Evolutionary conservation across 2,797 vertebrate genomes (phyloP), one percentile per base, ranked within the genome.

Genomic region (Hydrolagus colliei): DNA sequence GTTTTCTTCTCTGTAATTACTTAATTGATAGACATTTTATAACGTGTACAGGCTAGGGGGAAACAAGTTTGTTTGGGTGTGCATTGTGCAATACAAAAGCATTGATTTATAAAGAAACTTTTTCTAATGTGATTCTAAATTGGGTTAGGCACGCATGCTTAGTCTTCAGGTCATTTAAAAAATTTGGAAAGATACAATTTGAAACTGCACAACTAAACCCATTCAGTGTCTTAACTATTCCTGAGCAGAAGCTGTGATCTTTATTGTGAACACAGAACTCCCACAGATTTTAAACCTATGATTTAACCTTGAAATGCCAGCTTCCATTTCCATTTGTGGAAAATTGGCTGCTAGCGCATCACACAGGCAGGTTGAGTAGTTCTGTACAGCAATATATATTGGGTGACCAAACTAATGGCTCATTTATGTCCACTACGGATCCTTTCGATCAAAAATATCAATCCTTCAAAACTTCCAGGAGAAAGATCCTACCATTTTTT

Each of bases 391-490:
- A n/a, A 6, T 35, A 11, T 71, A 84, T 90, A 88, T 90, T 91
- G 88, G 91, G 92, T 91, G 91, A 90, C 89, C 52, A 63, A 86
- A 89, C 85, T 88, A 89, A 88, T 86, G 78, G 88, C 90, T 89
- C 90, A 88, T 79, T 88, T 87, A 86, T 89, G 88, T 92, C 92
- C 92, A 86, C 92, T 92, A 89, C 22, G 65, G 65, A 72, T 75
- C 91, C 87, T 90, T 88, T 91, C 90, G 67, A 41, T 67, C 14
- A 41, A 68, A 67, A 52, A 11, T 74, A 35, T 74, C 32, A 27
- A 74, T 74, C 90, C 89, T 87, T 91, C 90, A 89, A 90, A 89
- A 92, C 90, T 89, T 92, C 92, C 89, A 89, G 88, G 89, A 88
- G 89, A 91, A 90, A 92, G 92, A 91, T 93, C 93, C 92, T 77